A percentile compares a stretch with the other conserved stretches of the same genome.
phyloP scores from a whole-genome alignment of 2,797 vertebrate genomes.

The Gymnothorax javanicus region DNA sequence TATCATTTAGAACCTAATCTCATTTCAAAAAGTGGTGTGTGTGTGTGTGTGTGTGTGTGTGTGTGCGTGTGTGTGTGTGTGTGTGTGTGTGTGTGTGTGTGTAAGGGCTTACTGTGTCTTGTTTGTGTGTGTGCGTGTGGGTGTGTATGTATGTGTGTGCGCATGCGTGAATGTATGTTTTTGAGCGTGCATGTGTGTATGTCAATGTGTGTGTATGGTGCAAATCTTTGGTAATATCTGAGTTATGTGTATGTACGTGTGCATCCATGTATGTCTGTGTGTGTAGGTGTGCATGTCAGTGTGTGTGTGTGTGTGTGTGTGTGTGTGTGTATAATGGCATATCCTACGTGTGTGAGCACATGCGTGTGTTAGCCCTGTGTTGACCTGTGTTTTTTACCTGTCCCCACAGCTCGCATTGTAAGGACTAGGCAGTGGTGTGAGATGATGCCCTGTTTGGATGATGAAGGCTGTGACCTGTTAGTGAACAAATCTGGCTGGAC shows the following conservation, averaged over 20 bases:
- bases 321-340: not conserved
- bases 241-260: not conserved
- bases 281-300: not conserved
- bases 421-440: constrained; percentile 91
- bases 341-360: not conserved
- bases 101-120: not conserved
- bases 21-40: not conserved
- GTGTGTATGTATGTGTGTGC: not conserved
- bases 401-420: constrained; percentile 81
- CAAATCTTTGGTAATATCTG: not conserved
- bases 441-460: constrained; percentile 93
- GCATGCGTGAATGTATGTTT: not conserved
- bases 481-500: constrained; percentile 95
- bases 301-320: not conserved
- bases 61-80: not conserved
- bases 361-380: not conserved
- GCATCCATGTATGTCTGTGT: not conserved
- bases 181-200: not conserved
- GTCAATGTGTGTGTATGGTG: too few relatives aligned
- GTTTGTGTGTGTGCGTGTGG: not conserved
- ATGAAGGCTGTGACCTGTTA: constrained; percentile 89
- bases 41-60: not conserved
- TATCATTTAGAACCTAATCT: not conserved
- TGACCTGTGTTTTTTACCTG: constrained; percentile 18
- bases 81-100: not conserved